These are phyloP conservation scores for Babylonia areolata DNA, from an alignment of 1,140 invertebrate species.

Conservation along the genomic window DNA sequence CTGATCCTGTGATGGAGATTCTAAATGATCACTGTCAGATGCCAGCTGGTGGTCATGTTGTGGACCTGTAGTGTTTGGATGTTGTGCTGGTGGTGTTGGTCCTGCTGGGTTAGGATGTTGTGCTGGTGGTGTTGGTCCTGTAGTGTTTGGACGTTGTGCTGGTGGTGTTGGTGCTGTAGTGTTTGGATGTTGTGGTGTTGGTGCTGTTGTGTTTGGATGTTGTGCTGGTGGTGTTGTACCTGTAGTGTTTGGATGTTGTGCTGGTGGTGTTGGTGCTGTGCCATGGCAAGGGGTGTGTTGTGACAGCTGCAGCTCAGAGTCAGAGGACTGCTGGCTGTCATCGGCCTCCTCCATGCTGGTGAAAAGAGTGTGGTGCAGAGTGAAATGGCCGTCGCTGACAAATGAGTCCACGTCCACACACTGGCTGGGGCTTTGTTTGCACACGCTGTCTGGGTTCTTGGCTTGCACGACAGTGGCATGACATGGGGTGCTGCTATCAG, in stretches of 20 bases:
- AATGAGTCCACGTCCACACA: neutral
- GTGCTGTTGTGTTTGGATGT: no score
- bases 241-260: neutral
- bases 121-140: no score
- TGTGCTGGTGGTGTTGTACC: neutral
- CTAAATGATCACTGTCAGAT: neutral
- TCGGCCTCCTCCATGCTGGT: slow-evolving; percentile 13
- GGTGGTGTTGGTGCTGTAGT: no score
- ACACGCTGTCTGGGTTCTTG: neutral
- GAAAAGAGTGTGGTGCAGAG: slow-evolving; percentile 14
- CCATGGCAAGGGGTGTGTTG: no score
- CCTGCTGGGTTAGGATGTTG: no score
- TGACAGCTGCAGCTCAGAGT: neutral
- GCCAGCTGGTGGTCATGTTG: neutral
- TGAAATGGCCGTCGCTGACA: slow-evolving; percentile 26
- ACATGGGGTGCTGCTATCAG: neutral
- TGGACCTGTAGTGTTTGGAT: neutral
- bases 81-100: neutral
- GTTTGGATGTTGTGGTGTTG: no score
- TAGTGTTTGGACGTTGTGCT: no score
- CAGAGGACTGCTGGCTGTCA: neutral
- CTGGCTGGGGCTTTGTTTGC: neutral
- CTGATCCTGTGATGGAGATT: neutral
- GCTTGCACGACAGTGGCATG: neutral
- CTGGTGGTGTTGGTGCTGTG: neutral